Percentiles rank a stretch among this genome's conserved stretches.
These are phyloP conservation scores for Polypterus bichir DNA, from an alignment of 2,113 vertebrate genomes.

Conservation along the genomic window DNA sequence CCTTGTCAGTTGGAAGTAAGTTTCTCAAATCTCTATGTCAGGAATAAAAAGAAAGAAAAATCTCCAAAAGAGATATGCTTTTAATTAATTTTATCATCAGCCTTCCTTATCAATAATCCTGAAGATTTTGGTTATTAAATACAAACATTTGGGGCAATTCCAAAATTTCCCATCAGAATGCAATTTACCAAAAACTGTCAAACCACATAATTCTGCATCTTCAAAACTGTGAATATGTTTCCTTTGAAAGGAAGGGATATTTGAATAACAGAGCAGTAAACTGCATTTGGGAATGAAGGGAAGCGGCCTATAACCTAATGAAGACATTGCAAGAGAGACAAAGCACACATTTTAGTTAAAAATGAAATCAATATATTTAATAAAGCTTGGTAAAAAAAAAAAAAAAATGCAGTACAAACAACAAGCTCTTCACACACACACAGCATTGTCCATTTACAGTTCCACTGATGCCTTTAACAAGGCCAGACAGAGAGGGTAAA, in stretches of 20 bases:
- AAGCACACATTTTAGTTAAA: slow-evolving; percentile 88
- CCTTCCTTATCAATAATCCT: too few relatives aligned
- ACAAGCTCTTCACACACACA: slow-evolving; percentile 69
- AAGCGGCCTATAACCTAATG: slow-evolving; percentile 60
- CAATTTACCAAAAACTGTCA: too few relatives aligned
- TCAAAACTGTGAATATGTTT: too few relatives aligned
- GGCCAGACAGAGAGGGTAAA: slow-evolving; percentile 35
- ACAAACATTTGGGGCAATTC: too few relatives aligned
- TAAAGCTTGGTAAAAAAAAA: slow-evolving; percentile 84
- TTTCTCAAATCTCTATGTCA: not conserved
- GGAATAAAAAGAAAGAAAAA: slow-evolving; percentile 1
- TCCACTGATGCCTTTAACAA: slow-evolving; percentile 49
- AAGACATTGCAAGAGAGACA: slow-evolving; percentile 92
- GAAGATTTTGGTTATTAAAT: too few relatives aligned
- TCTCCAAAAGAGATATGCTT: too few relatives aligned
- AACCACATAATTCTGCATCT: too few relatives aligned
- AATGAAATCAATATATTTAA: slow-evolving; percentile 91
- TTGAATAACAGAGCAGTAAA: slow-evolving; percentile 67
- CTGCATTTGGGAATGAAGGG: slow-evolving; percentile 50
- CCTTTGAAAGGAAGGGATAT: slow-evolving; percentile 61
- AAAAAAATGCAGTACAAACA: slow-evolving; percentile 77
- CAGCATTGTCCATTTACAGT: slow-evolving; percentile 62
- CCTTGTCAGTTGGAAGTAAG: not conserved
- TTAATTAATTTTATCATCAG: too few relatives aligned
- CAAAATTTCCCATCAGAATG: too few relatives aligned